These are phyloP conservation scores for Coremacera marginata DNA, from an alignment of 2,888 invertebrate species.

Conservation along the genomic window DNA sequence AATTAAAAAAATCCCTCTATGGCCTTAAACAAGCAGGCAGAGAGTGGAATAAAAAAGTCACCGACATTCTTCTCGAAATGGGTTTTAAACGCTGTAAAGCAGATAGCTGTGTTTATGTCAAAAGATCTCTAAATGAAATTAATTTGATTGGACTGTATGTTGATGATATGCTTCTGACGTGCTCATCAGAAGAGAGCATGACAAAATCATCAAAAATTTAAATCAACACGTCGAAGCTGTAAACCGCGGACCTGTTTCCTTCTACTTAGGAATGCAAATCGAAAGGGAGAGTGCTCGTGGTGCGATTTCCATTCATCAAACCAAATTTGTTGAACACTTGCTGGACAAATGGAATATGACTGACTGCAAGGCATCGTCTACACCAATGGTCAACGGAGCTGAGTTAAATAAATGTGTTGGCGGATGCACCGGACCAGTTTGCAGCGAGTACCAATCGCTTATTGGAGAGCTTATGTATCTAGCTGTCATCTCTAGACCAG, in stretches of 20 bases:
- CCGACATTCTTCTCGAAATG: not conserved
- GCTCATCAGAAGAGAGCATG: not conserved
- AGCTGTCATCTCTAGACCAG: slow-evolving; percentile 20
- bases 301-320: not conserved
- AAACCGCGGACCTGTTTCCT: slow-evolving; percentile 13
- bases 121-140: not conserved
- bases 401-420: not conserved
- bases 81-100: slow-evolving; percentile 24
- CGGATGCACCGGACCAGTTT: not conserved
- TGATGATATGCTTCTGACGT: not conserved
- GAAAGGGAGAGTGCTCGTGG: slow-evolving; percentile 4
- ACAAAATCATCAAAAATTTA: not conserved
- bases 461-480: slow-evolving; percentile 15
- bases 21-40: slow-evolving; percentile 1
- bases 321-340: not conserved
- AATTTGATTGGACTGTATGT: not conserved
- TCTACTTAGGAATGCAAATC: slow-evolving; percentile 17
- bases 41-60: slow-evolving; percentile 7
- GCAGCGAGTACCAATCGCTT: slow-evolving; percentile 29
- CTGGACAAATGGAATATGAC: too few species aligned
- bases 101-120: slow-evolving; percentile 20
- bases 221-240: slow-evolving; percentile 6
- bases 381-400: not conserved
- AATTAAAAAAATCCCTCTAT: not conserved
- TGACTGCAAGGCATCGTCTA: slow-evolving; percentile 1